A percentile compares a stretch with the other conserved stretches of the same genome.
Evolutionary conservation across 2,888 invertebrate species (phyloP).

Genomic region (Atherix ibis): DNA sequence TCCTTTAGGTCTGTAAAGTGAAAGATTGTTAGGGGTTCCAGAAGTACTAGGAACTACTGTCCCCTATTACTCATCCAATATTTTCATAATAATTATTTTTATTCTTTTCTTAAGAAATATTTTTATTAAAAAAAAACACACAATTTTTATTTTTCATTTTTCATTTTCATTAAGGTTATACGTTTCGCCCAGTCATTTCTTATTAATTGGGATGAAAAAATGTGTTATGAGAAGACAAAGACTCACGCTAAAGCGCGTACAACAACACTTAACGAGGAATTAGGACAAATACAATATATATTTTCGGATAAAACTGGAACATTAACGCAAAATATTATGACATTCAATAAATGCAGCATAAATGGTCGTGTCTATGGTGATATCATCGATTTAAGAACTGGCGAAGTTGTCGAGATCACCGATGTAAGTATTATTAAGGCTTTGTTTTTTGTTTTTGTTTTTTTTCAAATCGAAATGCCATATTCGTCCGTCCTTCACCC

Average conservation of each 20-base stretch:
- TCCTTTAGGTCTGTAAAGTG: no score
- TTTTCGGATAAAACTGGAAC: constrained; percentile 99
- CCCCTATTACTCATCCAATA: no score
- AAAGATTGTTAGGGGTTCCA: no score
- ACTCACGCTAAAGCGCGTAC: constrained; percentile 91
- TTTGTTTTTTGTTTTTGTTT: not conserved
- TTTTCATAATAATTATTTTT: no score
- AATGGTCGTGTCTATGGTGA: constrained; percentile 87
- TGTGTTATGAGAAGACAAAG: constrained; percentile 83
- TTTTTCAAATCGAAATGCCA: not conserved
- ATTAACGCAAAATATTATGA: constrained; percentile 98
- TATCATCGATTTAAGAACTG: constrained; percentile 68
- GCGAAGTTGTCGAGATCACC: constrained; percentile 70
- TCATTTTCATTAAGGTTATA: no score
- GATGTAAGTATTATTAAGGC: constrained; percentile 45
- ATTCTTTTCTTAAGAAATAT: no score
- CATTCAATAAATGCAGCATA: constrained; percentile 97
- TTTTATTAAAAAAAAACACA: no score
- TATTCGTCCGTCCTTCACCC: not conserved
- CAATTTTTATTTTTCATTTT: no score
- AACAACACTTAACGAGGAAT: constrained; percentile 95
- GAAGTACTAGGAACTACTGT: no score
- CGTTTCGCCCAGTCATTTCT: constrained; percentile 95
- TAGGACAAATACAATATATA: constrained; percentile 97
- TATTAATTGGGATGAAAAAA: constrained; percentile 98